A percentile compares a stretch with the other conserved stretches of the same genome.
Evolutionary conservation across 2,888 invertebrate genomes (phyloP).

Genomic region (Dynastes maya): DNA sequence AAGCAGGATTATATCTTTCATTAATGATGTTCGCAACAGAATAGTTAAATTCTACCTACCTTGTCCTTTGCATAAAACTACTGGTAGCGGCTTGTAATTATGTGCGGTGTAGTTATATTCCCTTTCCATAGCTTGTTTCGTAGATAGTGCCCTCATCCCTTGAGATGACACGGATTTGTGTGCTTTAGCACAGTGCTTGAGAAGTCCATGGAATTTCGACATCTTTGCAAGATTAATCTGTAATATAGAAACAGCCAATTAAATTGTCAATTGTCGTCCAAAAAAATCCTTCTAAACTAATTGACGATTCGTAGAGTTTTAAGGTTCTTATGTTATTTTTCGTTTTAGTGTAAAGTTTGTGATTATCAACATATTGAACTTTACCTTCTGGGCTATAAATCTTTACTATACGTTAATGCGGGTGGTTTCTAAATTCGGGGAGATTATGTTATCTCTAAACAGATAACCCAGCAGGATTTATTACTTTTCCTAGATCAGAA

Average conservation of each 20-base stretch:
- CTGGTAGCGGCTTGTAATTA: constrained; percentile 95
- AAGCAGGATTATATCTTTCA: neutral
- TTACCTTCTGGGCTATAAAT: neutral
- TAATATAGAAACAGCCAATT: too few relatives aligned
- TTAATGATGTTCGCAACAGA: too few relatives aligned
- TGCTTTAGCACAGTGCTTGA: constrained; percentile 15
- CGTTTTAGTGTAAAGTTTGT: too few relatives aligned
- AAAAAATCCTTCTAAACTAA: too few relatives aligned
- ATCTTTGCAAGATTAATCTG: neutral
- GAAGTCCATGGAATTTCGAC: constrained; percentile 23
- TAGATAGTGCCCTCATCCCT: constrained; percentile 31
- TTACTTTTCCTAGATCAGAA: too few relatives aligned
- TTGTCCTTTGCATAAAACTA: constrained; percentile 86
- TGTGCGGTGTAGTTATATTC: constrained; percentile 92
- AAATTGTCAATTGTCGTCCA: too few relatives aligned
- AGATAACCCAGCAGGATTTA: too few relatives aligned
- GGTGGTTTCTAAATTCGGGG: neutral
- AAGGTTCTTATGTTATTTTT: neutral
- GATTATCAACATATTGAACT: neutral
- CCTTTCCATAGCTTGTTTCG: constrained; percentile 72
- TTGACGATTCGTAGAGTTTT: neutral
- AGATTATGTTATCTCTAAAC: neutral
- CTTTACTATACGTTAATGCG: neutral
- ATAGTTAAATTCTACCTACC: constrained; percentile 70
- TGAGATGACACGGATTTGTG: neutral